Conservation (phyloP, 2,113 vertebrate species). For the Microcebus jonahi region DNA sequence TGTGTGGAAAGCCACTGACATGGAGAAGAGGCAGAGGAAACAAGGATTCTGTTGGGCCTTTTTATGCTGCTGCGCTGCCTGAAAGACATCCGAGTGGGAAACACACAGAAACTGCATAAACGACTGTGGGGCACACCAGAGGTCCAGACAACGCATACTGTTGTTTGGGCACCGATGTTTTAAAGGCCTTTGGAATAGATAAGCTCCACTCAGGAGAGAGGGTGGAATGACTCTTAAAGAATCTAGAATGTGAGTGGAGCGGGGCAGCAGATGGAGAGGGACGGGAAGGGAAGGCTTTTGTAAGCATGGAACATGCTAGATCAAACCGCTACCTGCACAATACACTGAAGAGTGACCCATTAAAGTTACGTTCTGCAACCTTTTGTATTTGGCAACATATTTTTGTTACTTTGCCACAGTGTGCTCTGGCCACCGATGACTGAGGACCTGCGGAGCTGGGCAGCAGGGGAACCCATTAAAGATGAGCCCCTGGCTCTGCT, state of each 20-base stretch:
- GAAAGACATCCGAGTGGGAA: neutral
- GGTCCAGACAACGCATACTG: neutral
- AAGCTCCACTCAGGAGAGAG: neutral
- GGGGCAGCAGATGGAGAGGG: neutral
- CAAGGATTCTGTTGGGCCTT: neutral
- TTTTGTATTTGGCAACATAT: neutral
- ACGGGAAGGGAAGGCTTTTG: neutral
- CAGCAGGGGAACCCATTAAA: neutral
- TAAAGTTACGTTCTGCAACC: too few relatives aligned
- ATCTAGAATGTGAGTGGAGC: neutral
- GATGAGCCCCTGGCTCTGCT: neutral
- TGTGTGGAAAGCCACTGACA: neutral
- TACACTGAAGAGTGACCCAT: neutral
- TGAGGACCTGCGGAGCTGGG: neutral
- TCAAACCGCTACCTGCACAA: neutral
- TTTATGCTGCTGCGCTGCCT: neutral
- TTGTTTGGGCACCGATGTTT: neutral
- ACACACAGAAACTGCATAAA: neutral
- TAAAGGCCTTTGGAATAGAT: neutral
- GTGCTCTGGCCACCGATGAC: neutral
- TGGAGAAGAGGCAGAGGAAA: neutral
- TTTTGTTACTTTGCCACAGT: neutral
- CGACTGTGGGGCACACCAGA: neutral
- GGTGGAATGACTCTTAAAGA: neutral
- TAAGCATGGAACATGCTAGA: neutral